phyloP scores from a whole-genome alignment of 2,888 invertebrate species.

The Tillus elongatus region DNA sequence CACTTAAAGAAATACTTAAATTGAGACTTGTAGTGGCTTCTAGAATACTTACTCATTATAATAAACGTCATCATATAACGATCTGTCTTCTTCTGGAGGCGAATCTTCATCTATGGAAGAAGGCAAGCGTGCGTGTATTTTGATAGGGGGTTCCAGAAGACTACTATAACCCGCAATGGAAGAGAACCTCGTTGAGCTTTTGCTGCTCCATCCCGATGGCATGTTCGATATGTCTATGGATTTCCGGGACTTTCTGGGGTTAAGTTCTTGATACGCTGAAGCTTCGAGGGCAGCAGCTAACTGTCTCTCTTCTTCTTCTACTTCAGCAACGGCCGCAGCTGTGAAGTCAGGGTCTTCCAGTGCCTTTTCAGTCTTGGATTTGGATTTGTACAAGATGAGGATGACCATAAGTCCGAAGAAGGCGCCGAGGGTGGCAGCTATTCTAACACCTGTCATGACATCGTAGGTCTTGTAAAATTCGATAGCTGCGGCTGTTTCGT shows the following conservation, averaged over 20 bases:
- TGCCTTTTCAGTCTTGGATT: conserved; percentile 65
- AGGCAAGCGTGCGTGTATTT: conserved; percentile 54
- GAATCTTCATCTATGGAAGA: conserved; percentile 49
- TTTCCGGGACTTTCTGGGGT: conserved; percentile 39
- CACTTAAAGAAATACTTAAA: too few relatives aligned
- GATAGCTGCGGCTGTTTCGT: conserved; percentile 33
- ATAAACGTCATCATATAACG: conserved; percentile 35
- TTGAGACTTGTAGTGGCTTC: background rate
- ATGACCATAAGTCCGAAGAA: conserved; percentile 88
- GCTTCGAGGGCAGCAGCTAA: conserved; percentile 66
- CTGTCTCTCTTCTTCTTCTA: conserved; percentile 63
- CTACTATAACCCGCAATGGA: conserved; percentile 64
- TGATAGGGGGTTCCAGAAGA: conserved; percentile 55
- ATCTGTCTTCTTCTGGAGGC: conserved; percentile 32
- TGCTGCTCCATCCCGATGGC: conserved; percentile 45
- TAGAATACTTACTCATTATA: conserved; percentile 31
- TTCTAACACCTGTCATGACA: conserved; percentile 87
- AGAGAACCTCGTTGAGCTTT: conserved; percentile 47
- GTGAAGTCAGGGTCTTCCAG: conserved; percentile 72
- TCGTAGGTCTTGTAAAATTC: conserved; percentile 86
- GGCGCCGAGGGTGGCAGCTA: conserved; percentile 83
- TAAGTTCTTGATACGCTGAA: conserved; percentile 49
- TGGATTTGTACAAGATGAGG: conserved; percentile 83
- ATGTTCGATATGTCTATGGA: conserved; percentile 57
- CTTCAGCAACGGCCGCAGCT: conserved; percentile 62